Evolutionary conservation across 2,888 invertebrate genomes (phyloP).

Genomic region (Aphidoletes aphidimyza): DNA sequence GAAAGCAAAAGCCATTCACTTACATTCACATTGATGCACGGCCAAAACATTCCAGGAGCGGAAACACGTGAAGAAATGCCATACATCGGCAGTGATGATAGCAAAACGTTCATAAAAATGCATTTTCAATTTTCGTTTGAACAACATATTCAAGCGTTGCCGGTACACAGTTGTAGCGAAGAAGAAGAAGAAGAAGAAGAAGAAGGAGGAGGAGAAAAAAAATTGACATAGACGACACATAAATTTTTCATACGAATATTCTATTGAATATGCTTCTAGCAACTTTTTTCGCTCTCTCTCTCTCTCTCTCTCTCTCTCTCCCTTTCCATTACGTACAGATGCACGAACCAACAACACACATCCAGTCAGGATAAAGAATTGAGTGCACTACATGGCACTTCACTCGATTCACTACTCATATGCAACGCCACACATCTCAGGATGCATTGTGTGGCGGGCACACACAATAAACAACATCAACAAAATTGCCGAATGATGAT

Average conservation of each 20-base stretch:
- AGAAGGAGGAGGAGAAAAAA: neutral
- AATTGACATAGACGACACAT: constrained; percentile 9
- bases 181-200: neutral
- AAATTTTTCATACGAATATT: constrained; percentile 49
- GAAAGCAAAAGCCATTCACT: neutral
- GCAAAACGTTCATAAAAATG: constrained; percentile 7
- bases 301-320: neutral
- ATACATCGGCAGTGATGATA: neutral
- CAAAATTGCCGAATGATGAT: constrained; percentile 47
- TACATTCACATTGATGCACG: neutral
- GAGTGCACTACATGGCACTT: neutral
- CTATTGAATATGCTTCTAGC: constrained; percentile 38
- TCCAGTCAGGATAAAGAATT: neutral
- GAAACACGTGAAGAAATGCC: constrained; percentile 6
- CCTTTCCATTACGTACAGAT: constrained; percentile 18
- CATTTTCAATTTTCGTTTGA: constrained; percentile 20
- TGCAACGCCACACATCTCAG: neutral
- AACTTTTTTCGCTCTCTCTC: neutral
- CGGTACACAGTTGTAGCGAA: neutral
- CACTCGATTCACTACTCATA: neutral
- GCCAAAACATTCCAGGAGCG: too few species aligned
- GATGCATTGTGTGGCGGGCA: neutral
- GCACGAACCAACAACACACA: neutral
- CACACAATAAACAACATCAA: constrained; percentile 51
- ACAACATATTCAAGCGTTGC: neutral